Conservation (phyloP, 2,113 vertebrate genomes). For the Budorcas taxicolor region DNA sequence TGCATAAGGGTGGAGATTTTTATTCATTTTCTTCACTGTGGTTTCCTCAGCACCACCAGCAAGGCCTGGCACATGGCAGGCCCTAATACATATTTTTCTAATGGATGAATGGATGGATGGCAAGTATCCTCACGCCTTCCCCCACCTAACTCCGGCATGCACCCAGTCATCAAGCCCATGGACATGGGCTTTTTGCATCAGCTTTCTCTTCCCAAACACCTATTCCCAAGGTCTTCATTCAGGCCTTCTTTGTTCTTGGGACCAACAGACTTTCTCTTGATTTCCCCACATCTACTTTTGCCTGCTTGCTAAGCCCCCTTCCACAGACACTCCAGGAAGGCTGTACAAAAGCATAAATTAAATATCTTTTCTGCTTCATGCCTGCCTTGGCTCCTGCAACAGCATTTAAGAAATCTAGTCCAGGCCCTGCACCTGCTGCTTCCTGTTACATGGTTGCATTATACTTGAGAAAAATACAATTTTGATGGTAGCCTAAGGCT, state of each 20-base stretch:
- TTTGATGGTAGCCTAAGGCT: background rate
- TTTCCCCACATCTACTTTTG: background rate
- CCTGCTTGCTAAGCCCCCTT: background rate
- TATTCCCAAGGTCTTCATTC: background rate
- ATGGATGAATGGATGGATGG: background rate
- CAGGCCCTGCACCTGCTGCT: background rate
- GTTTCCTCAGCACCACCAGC: background rate
- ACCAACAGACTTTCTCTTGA: background rate
- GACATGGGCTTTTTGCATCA: too few relatives aligned
- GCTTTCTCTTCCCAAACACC: background rate
- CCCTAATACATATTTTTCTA: background rate
- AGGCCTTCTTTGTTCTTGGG: background rate
- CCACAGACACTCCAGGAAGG: background rate
- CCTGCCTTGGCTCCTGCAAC: background rate
- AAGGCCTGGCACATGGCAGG: background rate
- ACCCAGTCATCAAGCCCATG: rapidly evolving
- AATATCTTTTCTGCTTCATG: background rate
- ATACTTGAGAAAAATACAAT: background rate
- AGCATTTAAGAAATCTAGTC: background rate
- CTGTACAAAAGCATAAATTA: background rate
- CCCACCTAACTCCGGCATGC: background rate
- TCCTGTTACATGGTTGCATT: background rate
- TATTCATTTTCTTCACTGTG: background rate
- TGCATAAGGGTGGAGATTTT: background rate
- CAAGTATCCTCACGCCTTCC: background rate